phyloP scores from a whole-genome alignment of 2,113 vertebrate genomes.

The Eulemur rufifrons region DNA sequence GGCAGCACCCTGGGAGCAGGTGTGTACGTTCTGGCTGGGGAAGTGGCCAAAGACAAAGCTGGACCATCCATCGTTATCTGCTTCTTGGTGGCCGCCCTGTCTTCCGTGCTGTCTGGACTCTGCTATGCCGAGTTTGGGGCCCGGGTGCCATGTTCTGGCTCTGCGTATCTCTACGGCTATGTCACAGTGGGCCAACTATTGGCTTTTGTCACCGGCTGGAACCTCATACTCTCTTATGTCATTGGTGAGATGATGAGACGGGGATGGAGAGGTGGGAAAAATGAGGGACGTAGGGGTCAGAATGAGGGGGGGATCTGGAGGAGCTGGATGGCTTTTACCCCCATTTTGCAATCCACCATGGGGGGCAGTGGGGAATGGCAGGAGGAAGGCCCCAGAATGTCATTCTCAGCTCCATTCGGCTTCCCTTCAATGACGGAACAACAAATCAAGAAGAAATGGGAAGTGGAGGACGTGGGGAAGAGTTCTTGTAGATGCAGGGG shows the following conservation, averaged over 20 bases:
- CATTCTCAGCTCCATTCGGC: neutral
- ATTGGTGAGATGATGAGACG: slow-evolving; percentile 84
- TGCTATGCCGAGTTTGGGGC: slow-evolving; percentile 96
- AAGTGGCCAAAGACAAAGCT: slow-evolving; percentile 91
- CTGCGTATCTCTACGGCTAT: slow-evolving; percentile 95
- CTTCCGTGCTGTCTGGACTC: slow-evolving; percentile 92
- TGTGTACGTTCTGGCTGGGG: slow-evolving; percentile 92
- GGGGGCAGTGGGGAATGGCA: neutral
- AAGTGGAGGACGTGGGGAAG: neutral
- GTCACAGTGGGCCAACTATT: slow-evolving; percentile 95
- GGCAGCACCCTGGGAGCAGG: slow-evolving; percentile 94
- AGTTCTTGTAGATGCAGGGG: neutral
- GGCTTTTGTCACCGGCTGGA: slow-evolving; percentile 96
- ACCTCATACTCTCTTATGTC: slow-evolving; percentile 94
- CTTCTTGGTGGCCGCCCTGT: slow-evolving; percentile 92
- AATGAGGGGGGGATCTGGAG: rapidly evolving
- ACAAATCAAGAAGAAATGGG: neutral
- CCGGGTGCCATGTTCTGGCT: slow-evolving; percentile 93
- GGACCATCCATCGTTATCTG: slow-evolving; percentile 92
- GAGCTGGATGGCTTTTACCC: neutral
- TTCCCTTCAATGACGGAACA: neutral
- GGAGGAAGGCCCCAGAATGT: neutral
- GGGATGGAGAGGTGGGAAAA: neutral
- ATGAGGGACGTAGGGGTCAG: neutral
- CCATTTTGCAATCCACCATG: neutral